Evolutionary conservation across 2,797 vertebrate genomes (phyloP).

Genomic region (Myoxocephalus aenaeus): DNA sequence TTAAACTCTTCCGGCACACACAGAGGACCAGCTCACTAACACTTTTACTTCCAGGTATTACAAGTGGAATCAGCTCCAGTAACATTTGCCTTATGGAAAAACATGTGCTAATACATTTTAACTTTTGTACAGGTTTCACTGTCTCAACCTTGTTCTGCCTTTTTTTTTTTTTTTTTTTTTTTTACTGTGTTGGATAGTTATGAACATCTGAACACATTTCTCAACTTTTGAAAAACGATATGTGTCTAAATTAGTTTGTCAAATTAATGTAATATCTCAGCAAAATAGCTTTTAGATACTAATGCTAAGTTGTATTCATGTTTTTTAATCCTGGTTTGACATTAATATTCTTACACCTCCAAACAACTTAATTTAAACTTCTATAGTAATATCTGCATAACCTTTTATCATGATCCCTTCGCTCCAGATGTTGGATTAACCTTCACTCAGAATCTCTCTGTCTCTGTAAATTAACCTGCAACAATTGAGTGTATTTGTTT

Average conservation of each 20-base stretch:
- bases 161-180: not conserved
- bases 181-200: not conserved
- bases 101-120: constrained; percentile 23
- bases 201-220: constrained; percentile 7
- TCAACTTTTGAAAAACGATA: not conserved
- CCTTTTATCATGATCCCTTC: constrained; percentile 16
- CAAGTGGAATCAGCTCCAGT: constrained; percentile 22
- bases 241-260: constrained; percentile 3
- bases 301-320: constrained; percentile 38
- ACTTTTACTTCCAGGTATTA: constrained; percentile 49
- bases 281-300: constrained; percentile 16
- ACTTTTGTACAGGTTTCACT: constrained; percentile 37
- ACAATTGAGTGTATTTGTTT: constrained; percentile 13
- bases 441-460: constrained; percentile 10
- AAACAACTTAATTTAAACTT: constrained; percentile 23
- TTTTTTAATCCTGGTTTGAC: constrained; percentile 32
- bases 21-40: constrained; percentile 30
- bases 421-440: constrained; percentile 34
- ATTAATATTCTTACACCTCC: constrained; percentile 25
- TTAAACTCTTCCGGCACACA: constrained; percentile 24
- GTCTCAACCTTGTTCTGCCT: not conserved
- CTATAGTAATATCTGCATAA: constrained; percentile 13
- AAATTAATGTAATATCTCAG: not conserved
- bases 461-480: constrained; percentile 4
- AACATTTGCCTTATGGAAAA: not conserved